phyloP scores from a whole-genome alignment of 2,113 vertebrate species.

The Hylia prasina region DNA sequence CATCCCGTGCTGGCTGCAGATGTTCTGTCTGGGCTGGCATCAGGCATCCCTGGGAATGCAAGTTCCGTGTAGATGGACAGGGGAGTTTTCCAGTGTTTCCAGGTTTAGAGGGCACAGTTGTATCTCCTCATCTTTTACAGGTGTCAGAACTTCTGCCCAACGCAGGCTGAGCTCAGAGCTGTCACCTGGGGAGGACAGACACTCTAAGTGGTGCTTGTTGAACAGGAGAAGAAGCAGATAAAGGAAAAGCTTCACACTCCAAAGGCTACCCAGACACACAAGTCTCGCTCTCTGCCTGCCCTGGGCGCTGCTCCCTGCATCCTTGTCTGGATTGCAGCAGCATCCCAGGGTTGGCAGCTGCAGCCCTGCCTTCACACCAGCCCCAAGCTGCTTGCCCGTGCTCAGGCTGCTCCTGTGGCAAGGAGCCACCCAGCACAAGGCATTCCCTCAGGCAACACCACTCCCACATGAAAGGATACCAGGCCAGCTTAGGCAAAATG shows the following conservation, averaged over 20 bases:
- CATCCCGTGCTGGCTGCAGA: neutral
- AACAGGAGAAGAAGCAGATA: neutral
- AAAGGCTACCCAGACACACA: neutral
- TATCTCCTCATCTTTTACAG: neutral
- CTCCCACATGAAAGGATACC: fast-evolving
- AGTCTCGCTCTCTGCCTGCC: neutral
- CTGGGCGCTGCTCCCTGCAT: neutral
- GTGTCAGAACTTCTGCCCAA: neutral
- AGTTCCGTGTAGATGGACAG: neutral
- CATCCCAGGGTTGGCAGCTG: neutral
- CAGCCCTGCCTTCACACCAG: neutral
- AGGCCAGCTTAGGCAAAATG: fast-evolving
- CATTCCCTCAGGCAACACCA: neutral
- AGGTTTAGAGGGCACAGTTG: neutral
- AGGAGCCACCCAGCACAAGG: neutral
- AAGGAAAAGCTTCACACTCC: neutral
- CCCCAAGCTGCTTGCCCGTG: neutral
- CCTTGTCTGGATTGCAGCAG: neutral
- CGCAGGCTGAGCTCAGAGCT: neutral
- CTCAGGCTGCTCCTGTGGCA: neutral
- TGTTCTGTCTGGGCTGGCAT: neutral
- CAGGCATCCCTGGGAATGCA: neutral
- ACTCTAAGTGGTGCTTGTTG: neutral
- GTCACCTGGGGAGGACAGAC: neutral
- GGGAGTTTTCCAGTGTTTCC: neutral